Evolutionary conservation across 2,888 invertebrate genomes (phyloP), one percentile per base, ranked within the genome.

Genomic region (Drosophila neotestacea): DNA sequence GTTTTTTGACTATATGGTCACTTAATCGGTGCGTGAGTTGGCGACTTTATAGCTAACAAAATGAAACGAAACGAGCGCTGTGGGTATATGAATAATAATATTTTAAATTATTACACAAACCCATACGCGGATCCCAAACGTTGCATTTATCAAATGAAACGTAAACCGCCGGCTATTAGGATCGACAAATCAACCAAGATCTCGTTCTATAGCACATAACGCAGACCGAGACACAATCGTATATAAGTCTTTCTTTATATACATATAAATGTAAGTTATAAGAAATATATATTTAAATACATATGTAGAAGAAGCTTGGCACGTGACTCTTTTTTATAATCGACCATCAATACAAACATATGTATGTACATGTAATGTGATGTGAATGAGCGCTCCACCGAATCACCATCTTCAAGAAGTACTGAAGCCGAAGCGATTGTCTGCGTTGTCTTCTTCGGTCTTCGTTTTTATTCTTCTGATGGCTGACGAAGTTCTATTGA

Each of bases 81-180:
- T 71, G 60, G 68, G 72, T 69, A 70, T 86, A 88, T 88, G 81
- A 86, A 88, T 84, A 88, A 81, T 81, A 88, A 86, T 84, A 86
- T 88, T 88, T 88, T 71, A 81, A 83, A 83, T 83, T 75, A 73
- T 70, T 65, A 52, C 65, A 63, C 44, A 60, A 13, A 61, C 70
- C 30, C 46, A 46, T 32, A 41, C 36, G 39, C 41, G 63, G 38
- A 41, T 52, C 42, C 63, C 55, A 69, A 59, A 7, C 36, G 41
- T 64, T 76, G 75, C 75, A 76, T 63, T 71, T 46, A 13, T 55
- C 22, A 52, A 42, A n/a, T 44, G 51, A 58, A 67, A 69, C 47
- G 36, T 16, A 32, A 32, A 28, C 32, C 32, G 39, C 46, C 47
- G 28, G 22, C 16, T 30, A 44, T 56, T 50, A 36, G 42, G 62